These are phyloP conservation scores for Xylota segnis DNA, from an alignment of 2,888 invertebrate genomes.

Conservation along the genomic window DNA sequence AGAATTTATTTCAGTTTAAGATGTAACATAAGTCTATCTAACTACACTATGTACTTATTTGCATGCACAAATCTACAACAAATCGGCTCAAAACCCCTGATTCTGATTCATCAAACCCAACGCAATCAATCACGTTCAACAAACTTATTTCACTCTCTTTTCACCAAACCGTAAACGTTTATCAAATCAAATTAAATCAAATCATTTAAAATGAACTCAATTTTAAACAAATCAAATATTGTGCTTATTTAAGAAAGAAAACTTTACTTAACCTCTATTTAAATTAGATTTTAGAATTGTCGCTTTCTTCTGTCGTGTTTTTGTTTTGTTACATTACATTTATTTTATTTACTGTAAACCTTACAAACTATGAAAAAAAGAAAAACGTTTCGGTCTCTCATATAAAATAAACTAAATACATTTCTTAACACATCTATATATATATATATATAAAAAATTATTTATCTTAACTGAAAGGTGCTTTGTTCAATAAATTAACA, in stretches of 20 bases:
- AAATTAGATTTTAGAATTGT: slow-evolving; percentile 20
- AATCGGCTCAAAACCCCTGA: too few species aligned
- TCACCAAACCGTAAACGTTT: not conserved
- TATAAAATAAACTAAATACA: slow-evolving; percentile 40
- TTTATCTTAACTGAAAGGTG: slow-evolving; percentile 53
- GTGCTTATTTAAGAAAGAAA: not conserved
- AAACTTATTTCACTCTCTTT: not conserved
- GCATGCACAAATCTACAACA: not conserved
- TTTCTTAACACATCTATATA: slow-evolving; percentile 33
- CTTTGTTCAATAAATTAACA: slow-evolving; percentile 76
- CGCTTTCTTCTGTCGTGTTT: not conserved
- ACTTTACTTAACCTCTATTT: slow-evolving; percentile 9
- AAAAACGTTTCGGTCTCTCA: slow-evolving; percentile 13
- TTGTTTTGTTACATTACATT: slow-evolving; percentile 11
- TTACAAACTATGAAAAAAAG: slow-evolving; percentile 28
- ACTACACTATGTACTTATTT: not conserved
- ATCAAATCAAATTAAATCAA: not conserved
- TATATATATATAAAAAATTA: slow-evolving; percentile 25
- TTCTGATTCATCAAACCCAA: not conserved
- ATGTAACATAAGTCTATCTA: too few species aligned
- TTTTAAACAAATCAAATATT: not conserved
- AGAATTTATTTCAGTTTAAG: too few species aligned
- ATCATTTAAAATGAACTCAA: not conserved
- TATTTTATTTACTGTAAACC: slow-evolving; percentile 9
- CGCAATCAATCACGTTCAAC: not conserved